Percentiles rank a stretch among this genome's conserved stretches.
Conservation (phyloP, 2,113 vertebrate genomes). For the Lagopus leucura region DNA sequence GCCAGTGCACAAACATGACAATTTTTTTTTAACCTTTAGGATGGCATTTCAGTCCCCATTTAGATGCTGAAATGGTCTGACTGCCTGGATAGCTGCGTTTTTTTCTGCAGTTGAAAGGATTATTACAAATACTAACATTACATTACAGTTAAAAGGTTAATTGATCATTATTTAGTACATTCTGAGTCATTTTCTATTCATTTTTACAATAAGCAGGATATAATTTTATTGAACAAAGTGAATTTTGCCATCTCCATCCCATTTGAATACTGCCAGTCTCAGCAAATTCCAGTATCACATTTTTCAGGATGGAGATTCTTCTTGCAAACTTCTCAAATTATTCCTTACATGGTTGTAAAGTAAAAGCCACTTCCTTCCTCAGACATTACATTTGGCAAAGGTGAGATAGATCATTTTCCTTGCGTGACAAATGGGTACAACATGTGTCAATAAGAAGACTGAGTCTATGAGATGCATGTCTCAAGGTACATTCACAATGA, state of each 20-base stretch:
- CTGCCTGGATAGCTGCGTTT: background rate
- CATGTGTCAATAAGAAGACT: background rate
- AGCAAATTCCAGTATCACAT: background rate
- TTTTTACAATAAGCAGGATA: background rate
- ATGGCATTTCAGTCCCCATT: background rate
- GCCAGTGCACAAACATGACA: background rate
- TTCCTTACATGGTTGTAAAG: background rate
- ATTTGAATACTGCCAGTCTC: background rate
- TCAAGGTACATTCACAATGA: background rate
- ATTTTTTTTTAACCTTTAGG: background rate
- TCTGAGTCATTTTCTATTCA: constrained; percentile 12
- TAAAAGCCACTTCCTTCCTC: background rate
- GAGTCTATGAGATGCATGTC: background rate
- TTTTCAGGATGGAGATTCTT: background rate
- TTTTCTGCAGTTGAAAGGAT: background rate
- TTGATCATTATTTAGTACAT: background rate
- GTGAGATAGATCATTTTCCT: background rate
- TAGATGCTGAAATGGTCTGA: background rate
- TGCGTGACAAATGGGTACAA: background rate
- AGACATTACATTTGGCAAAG: background rate
- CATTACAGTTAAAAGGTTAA: constrained; percentile 45
- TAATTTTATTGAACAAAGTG: background rate
- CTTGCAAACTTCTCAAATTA: background rate
- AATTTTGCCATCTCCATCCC: constrained; percentile 17
- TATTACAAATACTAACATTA: constrained; percentile 32